A percentile compares a stretch with the other conserved stretches of the same genome.
Conservation (phyloP, 2,888 invertebrate species). For the Acleris emargana region DNA sequence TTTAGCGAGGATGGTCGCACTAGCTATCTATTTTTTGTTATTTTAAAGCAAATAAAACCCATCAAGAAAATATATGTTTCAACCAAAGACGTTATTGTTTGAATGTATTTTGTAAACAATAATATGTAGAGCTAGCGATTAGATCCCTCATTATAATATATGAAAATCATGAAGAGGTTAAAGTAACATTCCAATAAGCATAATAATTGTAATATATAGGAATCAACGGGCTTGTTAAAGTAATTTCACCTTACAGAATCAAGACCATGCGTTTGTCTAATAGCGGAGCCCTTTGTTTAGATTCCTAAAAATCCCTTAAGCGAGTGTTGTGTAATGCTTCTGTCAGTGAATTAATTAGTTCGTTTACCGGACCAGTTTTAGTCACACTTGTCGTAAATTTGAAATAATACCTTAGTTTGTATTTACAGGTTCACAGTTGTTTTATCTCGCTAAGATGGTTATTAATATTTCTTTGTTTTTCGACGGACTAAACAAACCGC, state of each 20-base stretch:
- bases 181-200: slow-evolving; percentile 33
- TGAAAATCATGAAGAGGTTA: slow-evolving; percentile 21
- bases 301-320: slow-evolving; percentile 7
- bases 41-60: slow-evolving; percentile 21
- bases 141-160: slow-evolving; percentile 23
- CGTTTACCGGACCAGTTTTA: background rate
- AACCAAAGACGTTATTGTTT: slow-evolving; percentile 41
- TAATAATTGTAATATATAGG: slow-evolving; percentile 16
- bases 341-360: slow-evolving; percentile 20
- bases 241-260: slow-evolving; percentile 14
- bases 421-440: no score
- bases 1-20: slow-evolving; percentile 9
- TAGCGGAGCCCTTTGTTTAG: slow-evolving; percentile 8
- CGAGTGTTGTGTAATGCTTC: slow-evolving; percentile 9
- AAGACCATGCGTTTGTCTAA: background rate
- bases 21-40: slow-evolving; percentile 18
- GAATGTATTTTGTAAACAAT: slow-evolving; percentile 33
- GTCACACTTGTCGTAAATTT: no score
- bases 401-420: no score
- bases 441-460: no score
- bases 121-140: slow-evolving; percentile 33
- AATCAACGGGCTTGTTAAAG: slow-evolving; percentile 25
- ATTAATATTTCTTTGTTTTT: no score
- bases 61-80: slow-evolving; percentile 20
- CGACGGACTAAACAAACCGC: no score